Percentiles rank a stretch among this genome's conserved stretches.
These are phyloP conservation scores for Zalophus californianus DNA, from an alignment of 2,797 vertebrate genomes.

Conservation along the genomic window DNA sequence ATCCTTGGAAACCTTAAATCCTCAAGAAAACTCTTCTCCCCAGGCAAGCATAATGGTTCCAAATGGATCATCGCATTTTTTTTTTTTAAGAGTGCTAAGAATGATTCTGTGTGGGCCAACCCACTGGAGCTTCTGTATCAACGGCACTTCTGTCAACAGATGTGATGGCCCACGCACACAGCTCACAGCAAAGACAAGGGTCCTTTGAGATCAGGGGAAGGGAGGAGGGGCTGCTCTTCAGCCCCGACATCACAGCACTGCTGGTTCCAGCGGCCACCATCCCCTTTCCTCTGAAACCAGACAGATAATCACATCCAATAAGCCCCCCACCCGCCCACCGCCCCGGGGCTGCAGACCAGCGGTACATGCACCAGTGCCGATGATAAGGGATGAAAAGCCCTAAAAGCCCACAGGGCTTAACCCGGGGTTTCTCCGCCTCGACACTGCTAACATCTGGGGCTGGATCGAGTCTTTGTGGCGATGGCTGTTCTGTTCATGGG, in stretches of 20 bases:
- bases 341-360: background rate
- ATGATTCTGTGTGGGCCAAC: background rate
- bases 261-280: background rate
- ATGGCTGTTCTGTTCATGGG: no score
- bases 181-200: conserved; percentile 58
- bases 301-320: background rate
- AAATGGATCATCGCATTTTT: background rate
- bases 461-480: background rate
- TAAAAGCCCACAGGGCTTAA: background rate
- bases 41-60: background rate
- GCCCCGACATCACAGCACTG: background rate
- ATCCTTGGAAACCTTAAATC: background rate
- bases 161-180: background rate
- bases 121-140: conserved; percentile 9
- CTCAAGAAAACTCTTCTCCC: background rate
- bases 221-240: background rate
- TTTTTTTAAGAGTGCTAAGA: background rate
- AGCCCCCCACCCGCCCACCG: background rate
- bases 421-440: background rate
- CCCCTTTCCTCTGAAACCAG: background rate
- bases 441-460: background rate
- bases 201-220: conserved; percentile 59
- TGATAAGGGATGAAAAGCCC: background rate
- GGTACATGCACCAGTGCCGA: background rate
- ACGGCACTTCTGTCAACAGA: conserved; percentile 55